These are phyloP conservation scores for Corynorhinus townsendii DNA, from an alignment of 2,113 vertebrate genomes.

Conservation along the genomic window DNA sequence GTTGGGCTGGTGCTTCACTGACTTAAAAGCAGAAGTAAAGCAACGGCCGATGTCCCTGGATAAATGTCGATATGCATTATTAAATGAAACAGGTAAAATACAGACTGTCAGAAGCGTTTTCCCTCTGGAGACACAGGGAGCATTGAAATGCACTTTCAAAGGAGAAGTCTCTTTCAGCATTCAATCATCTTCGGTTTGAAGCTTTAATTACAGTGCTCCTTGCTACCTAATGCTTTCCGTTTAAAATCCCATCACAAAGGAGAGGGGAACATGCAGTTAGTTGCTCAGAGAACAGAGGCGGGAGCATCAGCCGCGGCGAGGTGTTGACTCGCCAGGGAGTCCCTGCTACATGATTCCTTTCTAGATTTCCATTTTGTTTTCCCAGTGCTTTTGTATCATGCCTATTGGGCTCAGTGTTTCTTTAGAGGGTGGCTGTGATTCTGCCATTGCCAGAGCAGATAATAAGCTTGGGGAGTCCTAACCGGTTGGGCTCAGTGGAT, in stretches of 20 bases:
- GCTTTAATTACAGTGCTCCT: constrained; percentile 63
- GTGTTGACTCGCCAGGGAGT: constrained; percentile 14
- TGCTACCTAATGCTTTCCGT: constrained; percentile 43
- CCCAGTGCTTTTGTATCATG: background rate
- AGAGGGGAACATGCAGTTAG: background rate
- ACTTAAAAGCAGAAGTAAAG: constrained; percentile 53
- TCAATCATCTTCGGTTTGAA: constrained; percentile 63
- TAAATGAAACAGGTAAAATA: constrained; percentile 75
- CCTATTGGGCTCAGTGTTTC: background rate
- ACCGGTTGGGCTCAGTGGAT: too few species aligned
- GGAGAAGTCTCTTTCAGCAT: constrained; percentile 38
- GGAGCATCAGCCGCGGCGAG: background rate
- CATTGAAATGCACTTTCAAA: constrained; percentile 74
- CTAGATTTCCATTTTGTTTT: constrained; percentile 18
- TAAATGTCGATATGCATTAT: constrained; percentile 76
- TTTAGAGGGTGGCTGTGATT: background rate
- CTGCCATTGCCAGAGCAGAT: background rate
- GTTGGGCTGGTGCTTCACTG: constrained; percentile 29
- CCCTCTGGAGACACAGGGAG: constrained; percentile 38
- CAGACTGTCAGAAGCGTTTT: constrained; percentile 70
- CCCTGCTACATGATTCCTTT: background rate
- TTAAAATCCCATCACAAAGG: constrained; percentile 51
- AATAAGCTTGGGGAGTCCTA: background rate
- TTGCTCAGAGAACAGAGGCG: background rate
- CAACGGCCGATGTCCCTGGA: constrained; percentile 22